Evolutionary conservation across 2,113 vertebrate genomes (phyloP), one percentile per base, ranked within the genome.

Genomic region (Pyxicephalus adspersus): DNA sequence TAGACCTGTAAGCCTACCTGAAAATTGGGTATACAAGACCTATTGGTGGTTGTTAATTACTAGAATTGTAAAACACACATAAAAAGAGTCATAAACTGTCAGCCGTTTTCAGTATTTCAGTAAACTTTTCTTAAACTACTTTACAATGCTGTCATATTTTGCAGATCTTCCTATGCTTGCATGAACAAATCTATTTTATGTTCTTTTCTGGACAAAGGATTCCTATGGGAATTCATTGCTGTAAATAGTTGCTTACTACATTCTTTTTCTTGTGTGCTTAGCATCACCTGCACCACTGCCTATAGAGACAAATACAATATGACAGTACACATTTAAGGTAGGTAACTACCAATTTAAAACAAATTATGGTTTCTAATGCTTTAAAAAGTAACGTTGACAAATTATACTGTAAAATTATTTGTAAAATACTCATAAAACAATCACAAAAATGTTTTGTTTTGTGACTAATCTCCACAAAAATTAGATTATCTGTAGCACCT

Each of bases 401-500:
- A 15, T 13, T 45, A 51, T 2, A 4, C 7, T 5, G n/a, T 20
- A 51, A 19, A 38, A 22, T 70, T 70, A 23, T 70, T 1, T 38
- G 5, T 70, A 20, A 51, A 16, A 18, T 50, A 38, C 22, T 26
- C 16, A 22, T 52, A 52, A 70, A 52, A 9, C 22, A 51, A 28
- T 55, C 45, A 64, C 25, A n/a, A 18, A 29, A 77, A 45, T 23
- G 38, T 17, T 77, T 77, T 45, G 54, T 55, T 64, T 65, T 52
- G 50, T 31, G 50, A 77, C 38, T 77, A 50, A 22, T 11, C 50
- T 79, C 34, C 52, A 23, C 26, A 18, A 52, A 66, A 78, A 66
- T 66, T 55, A 78, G 11, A 52, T 52, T 52, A 64, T 50, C 28
- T 51, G 52, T 0, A 51, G 8, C 75, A 65, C 25, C 75, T 31